Percentiles rank a stretch among this genome's conserved stretches.
phyloP scores from a whole-genome alignment of 2,113 vertebrate species.

The Passerina amoena region DNA sequence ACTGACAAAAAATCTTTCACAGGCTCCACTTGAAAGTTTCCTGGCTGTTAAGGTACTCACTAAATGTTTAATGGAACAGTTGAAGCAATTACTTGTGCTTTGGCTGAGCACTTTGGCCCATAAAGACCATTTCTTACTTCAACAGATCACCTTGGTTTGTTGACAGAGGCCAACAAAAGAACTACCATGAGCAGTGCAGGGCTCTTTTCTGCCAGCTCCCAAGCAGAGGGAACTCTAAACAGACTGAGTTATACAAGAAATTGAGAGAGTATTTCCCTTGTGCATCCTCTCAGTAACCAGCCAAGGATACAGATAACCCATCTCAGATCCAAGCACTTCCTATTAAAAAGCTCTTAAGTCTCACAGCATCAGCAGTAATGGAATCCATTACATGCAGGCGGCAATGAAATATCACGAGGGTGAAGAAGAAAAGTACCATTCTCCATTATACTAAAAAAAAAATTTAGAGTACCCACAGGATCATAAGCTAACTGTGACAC shows the following conservation, averaged over 20 bases:
- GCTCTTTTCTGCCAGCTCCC: neutral
- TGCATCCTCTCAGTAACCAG: neutral
- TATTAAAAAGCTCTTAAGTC: constrained; percentile 4
- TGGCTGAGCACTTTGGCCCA: neutral
- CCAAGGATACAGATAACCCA: neutral
- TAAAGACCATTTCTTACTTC: neutral
- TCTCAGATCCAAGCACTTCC: neutral
- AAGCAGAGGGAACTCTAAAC: neutral
- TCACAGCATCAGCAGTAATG: neutral
- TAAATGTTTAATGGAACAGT: neutral
- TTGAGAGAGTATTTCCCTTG: neutral
- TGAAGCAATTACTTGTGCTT: neutral
- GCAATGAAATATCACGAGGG: neutral
- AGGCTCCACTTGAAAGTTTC: neutral
- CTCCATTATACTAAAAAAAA: neutral
- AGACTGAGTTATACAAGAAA: neutral
- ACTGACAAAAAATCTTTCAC: neutral
- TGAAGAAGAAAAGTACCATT: neutral
- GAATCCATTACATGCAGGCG: neutral
- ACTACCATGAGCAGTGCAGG: neutral
- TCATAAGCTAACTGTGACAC: neutral
- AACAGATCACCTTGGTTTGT: neutral
- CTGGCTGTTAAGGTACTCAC: neutral
- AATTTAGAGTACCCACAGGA: neutral
- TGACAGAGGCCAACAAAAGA: neutral